phyloP scores from a whole-genome alignment of 2,888 invertebrate species.

The Lathronympha strigana region DNA sequence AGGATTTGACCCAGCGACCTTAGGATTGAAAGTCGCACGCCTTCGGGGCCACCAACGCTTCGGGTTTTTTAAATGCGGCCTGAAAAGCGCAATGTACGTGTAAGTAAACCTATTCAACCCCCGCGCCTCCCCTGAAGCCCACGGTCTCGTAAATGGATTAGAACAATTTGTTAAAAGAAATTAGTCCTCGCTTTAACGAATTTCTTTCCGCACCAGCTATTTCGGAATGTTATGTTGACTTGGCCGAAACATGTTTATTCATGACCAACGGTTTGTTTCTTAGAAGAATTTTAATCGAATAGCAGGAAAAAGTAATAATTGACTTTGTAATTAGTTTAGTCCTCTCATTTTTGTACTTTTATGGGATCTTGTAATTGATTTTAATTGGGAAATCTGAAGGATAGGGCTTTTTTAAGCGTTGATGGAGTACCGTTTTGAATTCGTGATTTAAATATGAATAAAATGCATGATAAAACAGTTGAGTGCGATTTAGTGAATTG shows the following conservation, averaged over 20 bases:
- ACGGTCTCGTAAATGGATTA: slow-evolving; percentile 65
- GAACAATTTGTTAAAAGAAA: slow-evolving; percentile 67
- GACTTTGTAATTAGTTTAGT: slow-evolving; percentile 41
- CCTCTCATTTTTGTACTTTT: slow-evolving; percentile 40
- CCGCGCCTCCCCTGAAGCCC: slow-evolving; percentile 48
- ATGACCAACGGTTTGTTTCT: slow-evolving; percentile 47
- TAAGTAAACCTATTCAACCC: background rate
- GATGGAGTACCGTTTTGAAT: slow-evolving; percentile 9
- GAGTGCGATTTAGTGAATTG: too few species aligned
- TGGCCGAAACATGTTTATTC: slow-evolving; percentile 55
- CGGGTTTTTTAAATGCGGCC: slow-evolving; percentile 1
- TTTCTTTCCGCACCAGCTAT: slow-evolving; percentile 55
- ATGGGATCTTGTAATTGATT: slow-evolving; percentile 35
- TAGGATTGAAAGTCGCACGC: too few species aligned
- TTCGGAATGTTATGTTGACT: slow-evolving; percentile 43
- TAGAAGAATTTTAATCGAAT: slow-evolving; percentile 38
- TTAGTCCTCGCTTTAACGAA: slow-evolving; percentile 55
- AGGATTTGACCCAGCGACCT: too few species aligned
- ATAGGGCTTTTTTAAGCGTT: slow-evolving; percentile 6
- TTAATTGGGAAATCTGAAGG: slow-evolving; percentile 25
- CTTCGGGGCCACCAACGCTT: too few species aligned
- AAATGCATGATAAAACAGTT: background rate
- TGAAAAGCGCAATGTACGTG: slow-evolving; percentile 28
- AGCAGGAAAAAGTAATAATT: slow-evolving; percentile 40
- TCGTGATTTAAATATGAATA: background rate